phyloP scores from a whole-genome alignment of 2,888 invertebrate genomes.

The Acleris literana region DNA sequence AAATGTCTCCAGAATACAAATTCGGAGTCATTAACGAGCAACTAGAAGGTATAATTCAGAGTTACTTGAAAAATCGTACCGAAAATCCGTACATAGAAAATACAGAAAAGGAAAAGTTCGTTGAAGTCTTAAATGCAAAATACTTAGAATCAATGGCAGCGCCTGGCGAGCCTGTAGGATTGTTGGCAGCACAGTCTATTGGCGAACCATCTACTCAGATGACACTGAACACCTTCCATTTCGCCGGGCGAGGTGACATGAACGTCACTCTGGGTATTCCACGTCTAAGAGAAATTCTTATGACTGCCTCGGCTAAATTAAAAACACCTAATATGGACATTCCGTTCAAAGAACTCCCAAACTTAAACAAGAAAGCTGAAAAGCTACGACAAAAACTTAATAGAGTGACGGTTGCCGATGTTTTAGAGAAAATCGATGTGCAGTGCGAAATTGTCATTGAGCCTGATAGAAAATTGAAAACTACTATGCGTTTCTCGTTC shows the following conservation, averaged over 20 bases:
- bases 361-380: conserved; percentile 85
- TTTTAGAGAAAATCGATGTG: conserved; percentile 88
- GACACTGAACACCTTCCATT: conserved; percentile 99
- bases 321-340: conserved; percentile 99
- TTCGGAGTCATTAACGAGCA: conserved; percentile 94
- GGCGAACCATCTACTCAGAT: conserved; percentile 99
- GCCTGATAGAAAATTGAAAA: conserved; percentile 84
- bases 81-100: conserved; percentile 52
- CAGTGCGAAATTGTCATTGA: conserved; percentile 81
- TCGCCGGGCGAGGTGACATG: conserved; percentile 99
- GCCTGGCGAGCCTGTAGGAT: conserved; percentile 98
- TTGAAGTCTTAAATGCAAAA: conserved; percentile 89
- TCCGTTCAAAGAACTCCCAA: conserved; percentile 86
- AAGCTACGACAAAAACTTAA: conserved; percentile 89
- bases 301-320: conserved; percentile 96
- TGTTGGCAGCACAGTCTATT: conserved; percentile 98
- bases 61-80: conserved; percentile 80
- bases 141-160: conserved; percentile 89
- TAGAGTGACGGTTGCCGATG: conserved; percentile 90
- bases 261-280: conserved; percentile 99
- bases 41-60: conserved; percentile 86
- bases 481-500: conserved; percentile 88
- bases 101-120: conserved; percentile 80
- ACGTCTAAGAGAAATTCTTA: conserved; percentile 96
- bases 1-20: conserved; percentile 88